Evolutionary conservation across 2,113 vertebrate species (phyloP).

Genomic region (Catharus minimus): DNA sequence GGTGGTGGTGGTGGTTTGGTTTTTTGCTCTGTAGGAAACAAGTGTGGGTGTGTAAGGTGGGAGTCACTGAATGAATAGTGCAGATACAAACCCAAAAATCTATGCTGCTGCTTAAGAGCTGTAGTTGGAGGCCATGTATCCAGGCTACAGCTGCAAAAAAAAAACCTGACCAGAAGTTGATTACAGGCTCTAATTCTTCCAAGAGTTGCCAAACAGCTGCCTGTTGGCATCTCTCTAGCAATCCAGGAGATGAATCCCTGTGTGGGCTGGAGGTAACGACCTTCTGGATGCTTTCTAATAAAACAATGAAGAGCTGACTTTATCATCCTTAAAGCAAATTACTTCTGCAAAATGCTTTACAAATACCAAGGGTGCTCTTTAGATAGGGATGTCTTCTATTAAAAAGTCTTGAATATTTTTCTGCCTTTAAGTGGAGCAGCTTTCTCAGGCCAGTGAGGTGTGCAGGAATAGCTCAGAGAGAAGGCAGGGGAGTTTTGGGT

Average conservation of each 20-base stretch:
- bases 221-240: not conserved
- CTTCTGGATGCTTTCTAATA: slow-evolving; percentile 51
- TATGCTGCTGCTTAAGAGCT: not conserved
- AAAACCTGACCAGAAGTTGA: not conserved
- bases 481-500: not conserved
- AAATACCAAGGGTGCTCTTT: slow-evolving; percentile 41
- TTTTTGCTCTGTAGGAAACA: not conserved
- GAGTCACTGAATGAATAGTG: not conserved
- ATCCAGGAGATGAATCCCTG: slow-evolving; percentile 3
- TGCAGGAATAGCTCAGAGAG: not conserved
- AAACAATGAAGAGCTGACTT: slow-evolving; percentile 40
- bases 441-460: not conserved
- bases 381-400: slow-evolving; percentile 32
- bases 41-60: not conserved
- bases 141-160: not conserved
- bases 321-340: slow-evolving; percentile 54
- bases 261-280: slow-evolving; percentile 2
- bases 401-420: slow-evolving; percentile 31
- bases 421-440: slow-evolving; percentile 1
- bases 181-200: slow-evolving; percentile 27
- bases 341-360: slow-evolving; percentile 40
- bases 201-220: not conserved
- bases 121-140: not conserved
- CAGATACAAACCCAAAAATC: not conserved
- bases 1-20: not conserved